Base-by-base conservation (phyloP, 2,888 invertebrate genomes). In the Apodemia arnacis region DNA sequence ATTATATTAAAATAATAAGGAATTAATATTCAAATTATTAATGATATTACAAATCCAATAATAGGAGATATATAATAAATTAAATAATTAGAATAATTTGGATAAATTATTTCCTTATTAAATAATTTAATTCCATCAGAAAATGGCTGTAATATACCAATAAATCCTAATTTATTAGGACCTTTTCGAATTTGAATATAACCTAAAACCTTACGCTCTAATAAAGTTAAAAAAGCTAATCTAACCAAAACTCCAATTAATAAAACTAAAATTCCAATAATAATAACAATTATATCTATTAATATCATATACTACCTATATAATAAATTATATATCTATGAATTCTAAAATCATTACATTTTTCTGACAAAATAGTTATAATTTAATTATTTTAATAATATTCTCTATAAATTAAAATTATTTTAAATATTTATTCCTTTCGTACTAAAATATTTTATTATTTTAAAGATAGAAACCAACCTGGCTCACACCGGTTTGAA, bases 401-500 rank as follows among this genome's bases (percentile, higher is more conserved):
- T 96, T 96, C 95, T 81, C 38, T 34, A 1, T 38, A 34, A 95
- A 96, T 94, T 95, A 97, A 97, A 97, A 98, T 96, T 98, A 97
- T 98, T 98, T 97, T 95, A 95, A 97, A 98, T 98, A 98, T 97
- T 97, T 97, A 97, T 98, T 99, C 99, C 99, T 99, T 99, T 99
- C 99, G 99, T 99, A 99, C 99, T 99, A 99, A 98, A 98, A 98
- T 98, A 98, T 98, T 96, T 95, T 94, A 95, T 87, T 92, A 96
- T 89, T 96, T 97, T 98, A 98, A 98, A 99, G 99, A 99, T 99
- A 99, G 99, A 99, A 99, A 99, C 99, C 99, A 98, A 99, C 99
- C 99, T 99, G 99, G 99, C 99, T 99, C 95, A 99, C 99, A 97
- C 99, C 99, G 99, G 99, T 99, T 98, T 99, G 99, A 99, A 99